These are phyloP conservation scores for Mantis religiosa DNA, from an alignment of 2,888 invertebrate species.

Conservation along the genomic window DNA sequence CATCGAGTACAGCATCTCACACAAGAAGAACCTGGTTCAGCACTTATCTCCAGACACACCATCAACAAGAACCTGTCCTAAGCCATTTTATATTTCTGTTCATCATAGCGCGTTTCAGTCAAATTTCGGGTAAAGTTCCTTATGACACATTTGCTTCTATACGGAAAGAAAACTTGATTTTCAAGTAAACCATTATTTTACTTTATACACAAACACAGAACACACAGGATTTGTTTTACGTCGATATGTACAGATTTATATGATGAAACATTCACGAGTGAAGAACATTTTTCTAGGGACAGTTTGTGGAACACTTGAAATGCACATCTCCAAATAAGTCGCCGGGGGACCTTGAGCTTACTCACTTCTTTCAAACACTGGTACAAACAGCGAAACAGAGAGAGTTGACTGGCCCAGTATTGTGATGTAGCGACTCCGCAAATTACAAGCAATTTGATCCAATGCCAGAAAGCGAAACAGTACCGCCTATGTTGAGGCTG, in stretches of 20 bases:
- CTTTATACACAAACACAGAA: not conserved
- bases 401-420: not conserved
- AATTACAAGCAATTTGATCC: not conserved
- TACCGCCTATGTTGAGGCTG: not conserved
- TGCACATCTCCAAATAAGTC: not conserved
- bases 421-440: not conserved
- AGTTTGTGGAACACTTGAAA: not conserved
- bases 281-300: no score
- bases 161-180: not conserved
- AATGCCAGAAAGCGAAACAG: not conserved
- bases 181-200: not conserved
- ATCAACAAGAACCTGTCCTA: not conserved
- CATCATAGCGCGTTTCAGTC: not conserved
- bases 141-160: not conserved
- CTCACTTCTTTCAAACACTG: not conserved
- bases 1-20: not conserved
- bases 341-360: not conserved
- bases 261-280: no score
- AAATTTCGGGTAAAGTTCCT: not conserved
- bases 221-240: not conserved
- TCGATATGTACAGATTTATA: not conserved
- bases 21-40: not conserved
- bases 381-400: not conserved
- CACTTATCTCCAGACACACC: not conserved
- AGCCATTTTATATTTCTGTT: not conserved